Evolutionary conservation across 2,888 invertebrate genomes (phyloP).

Genomic region (Holacanthella duospinosa): DNA sequence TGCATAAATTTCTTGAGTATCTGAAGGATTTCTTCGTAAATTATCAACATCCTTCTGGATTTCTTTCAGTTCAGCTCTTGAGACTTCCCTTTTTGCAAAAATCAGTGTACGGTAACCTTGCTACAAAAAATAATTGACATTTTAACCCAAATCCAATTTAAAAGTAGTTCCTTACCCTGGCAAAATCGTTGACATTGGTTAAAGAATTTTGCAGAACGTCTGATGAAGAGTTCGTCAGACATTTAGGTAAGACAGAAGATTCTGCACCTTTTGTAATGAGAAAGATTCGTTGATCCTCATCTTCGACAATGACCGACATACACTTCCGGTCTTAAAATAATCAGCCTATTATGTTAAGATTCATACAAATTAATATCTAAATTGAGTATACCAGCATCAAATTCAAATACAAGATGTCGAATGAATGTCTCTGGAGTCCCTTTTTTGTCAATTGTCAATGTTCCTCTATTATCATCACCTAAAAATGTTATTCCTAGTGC

Average conservation of each 20-base stretch:
- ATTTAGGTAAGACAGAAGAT: conserved; percentile 59
- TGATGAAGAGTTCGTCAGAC: conserved; percentile 40
- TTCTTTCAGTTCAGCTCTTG: conserved; percentile 55
- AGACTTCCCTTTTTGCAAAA: conserved; percentile 58
- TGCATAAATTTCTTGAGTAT: conserved; percentile 44
- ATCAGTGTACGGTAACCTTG: conserved; percentile 72
- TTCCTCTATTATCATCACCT: neutral
- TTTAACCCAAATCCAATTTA: too few species aligned
- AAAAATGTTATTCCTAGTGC: neutral
- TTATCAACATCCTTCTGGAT: conserved; percentile 41
- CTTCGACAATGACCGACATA: conserved; percentile 83
- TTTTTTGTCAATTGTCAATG: neutral
- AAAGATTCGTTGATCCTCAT: conserved; percentile 55
- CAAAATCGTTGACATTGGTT: conserved; percentile 47
- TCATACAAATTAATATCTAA: too few species aligned
- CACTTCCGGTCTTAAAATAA: conserved; percentile 58
- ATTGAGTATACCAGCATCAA: conserved; percentile 65
- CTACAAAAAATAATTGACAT: conserved; percentile 38
- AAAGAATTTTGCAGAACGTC: conserved; percentile 42
- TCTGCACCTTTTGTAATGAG: conserved; percentile 75
- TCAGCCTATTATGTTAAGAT: neutral
- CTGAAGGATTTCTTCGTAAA: conserved; percentile 45
- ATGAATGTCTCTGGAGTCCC: conserved; percentile 31
- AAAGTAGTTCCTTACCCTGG: conserved; percentile 43
- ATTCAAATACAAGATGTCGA: conserved; percentile 69